phyloP scores from a whole-genome alignment of 2,113 vertebrate genomes.

The Silurus asotus region DNA sequence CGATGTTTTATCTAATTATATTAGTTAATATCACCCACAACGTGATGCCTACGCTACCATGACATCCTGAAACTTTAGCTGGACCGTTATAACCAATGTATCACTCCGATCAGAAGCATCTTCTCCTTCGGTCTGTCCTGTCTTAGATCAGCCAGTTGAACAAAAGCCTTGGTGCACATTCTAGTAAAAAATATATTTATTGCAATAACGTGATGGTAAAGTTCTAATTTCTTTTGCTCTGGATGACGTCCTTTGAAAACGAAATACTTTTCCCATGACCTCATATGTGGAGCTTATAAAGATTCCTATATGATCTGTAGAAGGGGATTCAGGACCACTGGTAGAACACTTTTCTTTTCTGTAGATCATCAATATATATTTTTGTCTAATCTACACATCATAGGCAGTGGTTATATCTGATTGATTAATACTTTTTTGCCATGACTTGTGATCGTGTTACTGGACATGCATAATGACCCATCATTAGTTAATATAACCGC shows the following conservation, averaged over 20 bases:
- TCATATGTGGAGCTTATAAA: background rate
- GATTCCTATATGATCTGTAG: background rate
- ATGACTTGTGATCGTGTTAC: too few species aligned
- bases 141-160: background rate
- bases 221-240: background rate
- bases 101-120: background rate
- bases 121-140: background rate
- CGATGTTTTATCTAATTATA: too few species aligned
- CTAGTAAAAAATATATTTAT: background rate
- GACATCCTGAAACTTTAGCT: too few species aligned
- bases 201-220: background rate
- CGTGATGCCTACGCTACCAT: too few species aligned
- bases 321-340: background rate
- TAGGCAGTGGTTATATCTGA: too few species aligned
- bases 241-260: background rate
- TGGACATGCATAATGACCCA: too few species aligned
- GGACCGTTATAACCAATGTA: too few species aligned
- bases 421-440: too few species aligned
- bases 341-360: background rate
- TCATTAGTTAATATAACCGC: too few species aligned
- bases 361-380: too few species aligned
- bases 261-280: background rate
- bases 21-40: too few species aligned
- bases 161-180: background rate
- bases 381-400: too few species aligned